These are phyloP conservation scores for Mastomys natalensis DNA, from an alignment of 2,113 vertebrate genomes.

Conservation along the genomic window DNA sequence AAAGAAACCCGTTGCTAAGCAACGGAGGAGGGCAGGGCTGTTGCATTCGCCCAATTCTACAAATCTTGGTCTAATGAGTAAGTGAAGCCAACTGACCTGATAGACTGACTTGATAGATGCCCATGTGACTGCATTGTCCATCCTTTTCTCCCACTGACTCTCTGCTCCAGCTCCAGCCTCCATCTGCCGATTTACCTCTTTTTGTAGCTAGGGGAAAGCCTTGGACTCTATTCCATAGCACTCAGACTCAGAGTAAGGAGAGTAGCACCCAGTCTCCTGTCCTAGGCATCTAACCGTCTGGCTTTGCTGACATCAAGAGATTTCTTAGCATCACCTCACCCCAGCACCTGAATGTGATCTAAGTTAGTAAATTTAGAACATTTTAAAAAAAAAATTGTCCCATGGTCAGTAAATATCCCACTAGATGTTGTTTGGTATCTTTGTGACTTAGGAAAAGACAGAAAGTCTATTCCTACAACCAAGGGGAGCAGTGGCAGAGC, in stretches of 20 bases:
- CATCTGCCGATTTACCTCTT: neutral
- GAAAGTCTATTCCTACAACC: neutral
- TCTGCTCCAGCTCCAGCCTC: neutral
- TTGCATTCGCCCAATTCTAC: neutral
- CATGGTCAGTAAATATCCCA: neutral
- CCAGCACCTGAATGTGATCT: neutral
- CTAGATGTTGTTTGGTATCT: neutral
- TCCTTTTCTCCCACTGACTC: neutral
- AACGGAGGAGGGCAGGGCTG: neutral
- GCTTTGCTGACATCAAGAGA: neutral
- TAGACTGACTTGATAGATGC: neutral
- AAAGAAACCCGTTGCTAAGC: slow-evolving; percentile 61
- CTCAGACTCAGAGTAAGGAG: neutral
- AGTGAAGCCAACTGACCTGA: neutral
- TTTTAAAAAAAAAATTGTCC: neutral
- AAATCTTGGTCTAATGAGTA: neutral
- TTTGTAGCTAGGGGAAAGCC: neutral
- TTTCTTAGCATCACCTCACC: too few species aligned
- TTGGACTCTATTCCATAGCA: neutral
- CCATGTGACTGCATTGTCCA: accelerated
- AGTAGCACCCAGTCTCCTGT: neutral
- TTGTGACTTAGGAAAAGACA: too few species aligned
- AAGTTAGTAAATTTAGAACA: neutral
- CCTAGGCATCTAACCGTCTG: neutral
- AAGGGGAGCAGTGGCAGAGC: neutral